phyloP scores from a whole-genome alignment of 2,113 vertebrate genomes.

The Orientallactaga bullata region DNA sequence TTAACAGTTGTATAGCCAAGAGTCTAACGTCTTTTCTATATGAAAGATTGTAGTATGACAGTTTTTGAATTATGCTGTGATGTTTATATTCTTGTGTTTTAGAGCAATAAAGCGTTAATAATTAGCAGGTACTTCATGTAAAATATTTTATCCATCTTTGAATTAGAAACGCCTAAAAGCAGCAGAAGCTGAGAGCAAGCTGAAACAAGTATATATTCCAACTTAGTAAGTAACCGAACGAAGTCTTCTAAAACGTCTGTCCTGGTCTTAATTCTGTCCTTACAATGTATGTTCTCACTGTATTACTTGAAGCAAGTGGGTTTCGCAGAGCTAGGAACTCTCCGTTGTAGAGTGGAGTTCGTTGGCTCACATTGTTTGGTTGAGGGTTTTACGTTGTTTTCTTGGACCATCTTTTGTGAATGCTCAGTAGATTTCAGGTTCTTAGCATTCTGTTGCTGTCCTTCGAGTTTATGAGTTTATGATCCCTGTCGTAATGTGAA shows the following conservation, averaged over 20 bases:
- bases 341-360: background rate
- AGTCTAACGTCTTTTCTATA: slow-evolving; percentile 13
- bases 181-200: slow-evolving; percentile 98
- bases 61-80: slow-evolving; percentile 49
- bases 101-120: slow-evolving; percentile 41
- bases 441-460: background rate
- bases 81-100: slow-evolving; percentile 62
- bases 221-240: slow-evolving; percentile 96
- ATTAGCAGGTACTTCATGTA: slow-evolving; percentile 56
- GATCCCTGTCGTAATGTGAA: background rate
- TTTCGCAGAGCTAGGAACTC: background rate
- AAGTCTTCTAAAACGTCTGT: slow-evolving; percentile 35
- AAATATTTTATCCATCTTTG: slow-evolving; percentile 80
- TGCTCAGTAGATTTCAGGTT: background rate
- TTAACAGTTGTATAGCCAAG: slow-evolving; percentile 1
- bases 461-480: slow-evolving; percentile 7
- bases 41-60: slow-evolving; percentile 23
- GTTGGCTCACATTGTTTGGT: background rate
- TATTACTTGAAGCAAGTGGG: background rate
- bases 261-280: background rate
- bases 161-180: slow-evolving; percentile 97
- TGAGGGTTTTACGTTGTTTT: background rate
- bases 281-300: slow-evolving; percentile 30
- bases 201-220: slow-evolving; percentile 99
- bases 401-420: slow-evolving; percentile 10